A percentile compares a stretch with the other conserved stretches of the same genome.
Evolutionary conservation across 1,140 invertebrate genomes (phyloP).

Genomic region (Drosophila kikkawai): DNA sequence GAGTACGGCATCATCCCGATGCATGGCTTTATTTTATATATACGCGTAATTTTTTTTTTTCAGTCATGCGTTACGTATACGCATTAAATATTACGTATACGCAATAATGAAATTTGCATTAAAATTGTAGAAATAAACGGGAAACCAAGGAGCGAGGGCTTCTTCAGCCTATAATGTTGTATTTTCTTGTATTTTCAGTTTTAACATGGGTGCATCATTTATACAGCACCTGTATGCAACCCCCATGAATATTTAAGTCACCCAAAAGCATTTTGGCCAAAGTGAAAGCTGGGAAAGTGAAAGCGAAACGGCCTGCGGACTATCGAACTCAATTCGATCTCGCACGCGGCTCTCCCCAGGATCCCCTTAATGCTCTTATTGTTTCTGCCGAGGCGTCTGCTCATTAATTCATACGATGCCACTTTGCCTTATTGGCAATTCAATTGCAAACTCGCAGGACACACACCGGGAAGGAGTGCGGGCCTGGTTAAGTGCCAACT

Average conservation of each 20-base stretch:
- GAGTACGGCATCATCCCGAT: background rate
- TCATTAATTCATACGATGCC: constrained; percentile 79
- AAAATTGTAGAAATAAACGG: too few relatives aligned
- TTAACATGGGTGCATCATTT: constrained; percentile 10
- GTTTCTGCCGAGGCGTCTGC: constrained; percentile 47
- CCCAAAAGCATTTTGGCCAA: constrained; percentile 43
- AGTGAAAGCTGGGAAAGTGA: constrained; percentile 67
- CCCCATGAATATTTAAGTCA: constrained; percentile 71
- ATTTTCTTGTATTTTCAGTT: too few relatives aligned
- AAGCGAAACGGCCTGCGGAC: constrained; percentile 64
- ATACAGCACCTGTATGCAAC: constrained; percentile 18
- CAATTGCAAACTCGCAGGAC: constrained; percentile 49
- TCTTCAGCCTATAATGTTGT: too few relatives aligned
- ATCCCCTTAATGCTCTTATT: constrained; percentile 45
- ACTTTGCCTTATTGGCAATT: constrained; percentile 74
- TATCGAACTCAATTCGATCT: constrained; percentile 64
- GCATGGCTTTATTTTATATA: background rate
- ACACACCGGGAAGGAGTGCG: constrained; percentile 16
- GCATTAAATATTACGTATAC: too few relatives aligned
- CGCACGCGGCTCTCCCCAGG: background rate
- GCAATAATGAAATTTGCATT: too few relatives aligned
- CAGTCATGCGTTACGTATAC: too few relatives aligned
- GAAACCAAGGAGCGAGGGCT: too few relatives aligned
- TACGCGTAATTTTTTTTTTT: too few relatives aligned
- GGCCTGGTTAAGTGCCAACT: constrained; percentile 66